Base-by-base conservation (phyloP, 1,140 invertebrate genomes). In the Penaeus vannamei region DNA sequence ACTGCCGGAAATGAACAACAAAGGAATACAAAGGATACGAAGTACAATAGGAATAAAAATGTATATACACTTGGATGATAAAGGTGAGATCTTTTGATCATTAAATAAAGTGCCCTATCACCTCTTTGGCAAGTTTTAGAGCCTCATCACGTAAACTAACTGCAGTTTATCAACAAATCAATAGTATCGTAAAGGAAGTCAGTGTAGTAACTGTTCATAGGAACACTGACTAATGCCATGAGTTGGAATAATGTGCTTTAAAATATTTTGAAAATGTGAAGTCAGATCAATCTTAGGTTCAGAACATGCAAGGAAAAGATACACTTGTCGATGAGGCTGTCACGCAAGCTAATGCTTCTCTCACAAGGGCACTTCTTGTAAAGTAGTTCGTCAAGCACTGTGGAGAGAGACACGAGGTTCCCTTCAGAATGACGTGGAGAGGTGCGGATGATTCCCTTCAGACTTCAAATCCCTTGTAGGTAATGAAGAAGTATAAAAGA, bases 401-500 rank as follows among this genome's bases (percentile, higher is more conserved):
- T n/a, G 36, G 46, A 81, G 79, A 77, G 23, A 77, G 0, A 59
- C 23, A 81, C 53, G 14, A 81, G 46, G 60, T 46, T n/a, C 36
- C 46, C 22, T 20, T 59, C 20, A 19, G 46, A 59, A 59, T 42
- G 81, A 46, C 46, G 81, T 32, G 53, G 46, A 19, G 36, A 59
- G 46, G 81, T 46, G 36, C 42, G 8, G 81, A 59, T 12, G 62
- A 84, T 66, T 64, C 61, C 12, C 29, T 66, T n/a, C 46, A 69
- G 32, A 22, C 60, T 91, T 85, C 26, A 86, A 93, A 93, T 66
- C 95, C 95, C 90, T 97, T 97, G 94, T 98, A 98, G 94, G 97
- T 96, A 92, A 97, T 96, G 94, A 98, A 98, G 95, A 98, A 98
- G 94, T 97, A 98, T 92, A 97, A 96, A 91, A 98, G 95, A 94